phyloP scores from a whole-genome alignment of 2,888 invertebrate species.

The Macaria liturata region DNA sequence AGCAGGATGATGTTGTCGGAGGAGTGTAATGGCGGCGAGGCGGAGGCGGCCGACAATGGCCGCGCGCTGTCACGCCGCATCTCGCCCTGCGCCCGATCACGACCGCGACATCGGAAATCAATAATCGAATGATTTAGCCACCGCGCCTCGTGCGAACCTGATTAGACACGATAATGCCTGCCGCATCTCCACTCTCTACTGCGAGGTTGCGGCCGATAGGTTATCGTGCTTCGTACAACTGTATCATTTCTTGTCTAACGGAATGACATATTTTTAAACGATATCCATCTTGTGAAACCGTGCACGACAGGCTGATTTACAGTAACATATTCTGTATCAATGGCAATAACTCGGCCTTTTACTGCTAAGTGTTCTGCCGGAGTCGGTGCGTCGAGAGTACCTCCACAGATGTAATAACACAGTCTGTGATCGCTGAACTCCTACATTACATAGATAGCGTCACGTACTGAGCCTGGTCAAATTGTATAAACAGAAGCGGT shows the following conservation, averaged over 20 bases:
- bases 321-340: constrained; percentile 63
- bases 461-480: constrained; percentile 39
- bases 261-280: constrained; percentile 72
- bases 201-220: constrained; percentile 67
- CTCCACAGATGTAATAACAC: constrained; percentile 39
- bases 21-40: constrained; percentile 78
- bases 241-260: constrained; percentile 69
- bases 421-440: constrained; percentile 42
- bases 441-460: constrained; percentile 41
- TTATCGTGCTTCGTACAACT: constrained; percentile 71
- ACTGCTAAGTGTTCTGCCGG: constrained; percentile 44
- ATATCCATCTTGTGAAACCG: constrained; percentile 68
- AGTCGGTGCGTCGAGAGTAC: constrained; percentile 13
- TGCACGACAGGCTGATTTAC: constrained; percentile 64
- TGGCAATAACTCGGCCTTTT: constrained; percentile 57
- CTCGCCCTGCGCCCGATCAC: constrained; percentile 76
- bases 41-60: constrained; percentile 72
- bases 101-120: constrained; percentile 83
- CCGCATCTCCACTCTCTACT: constrained; percentile 67
- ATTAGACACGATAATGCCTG: constrained; percentile 79
- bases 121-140: constrained; percentile 83
- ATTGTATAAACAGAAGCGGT: constrained; percentile 37
- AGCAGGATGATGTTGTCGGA: constrained; percentile 77
- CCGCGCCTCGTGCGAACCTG: constrained; percentile 82
- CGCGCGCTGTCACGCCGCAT: constrained; percentile 72